Percentiles rank a stretch among this genome's conserved stretches.
Conservation (phyloP, 2,797 vertebrate species). For the Discoglossus pictus region DNA sequence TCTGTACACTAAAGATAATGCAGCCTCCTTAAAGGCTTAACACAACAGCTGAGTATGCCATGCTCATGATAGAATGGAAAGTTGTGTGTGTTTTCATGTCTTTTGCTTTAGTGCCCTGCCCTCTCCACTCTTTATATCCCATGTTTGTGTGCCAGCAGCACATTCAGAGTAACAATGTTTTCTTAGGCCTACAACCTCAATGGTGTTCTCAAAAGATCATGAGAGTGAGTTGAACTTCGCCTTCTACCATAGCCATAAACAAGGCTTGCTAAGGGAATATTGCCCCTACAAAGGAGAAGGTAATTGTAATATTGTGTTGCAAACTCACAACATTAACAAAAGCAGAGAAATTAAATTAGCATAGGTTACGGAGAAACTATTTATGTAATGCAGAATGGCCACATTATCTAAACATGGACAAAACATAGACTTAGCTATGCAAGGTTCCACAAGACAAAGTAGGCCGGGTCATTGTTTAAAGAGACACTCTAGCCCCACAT, state of each 20-base stretch:
- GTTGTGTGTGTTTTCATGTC: conserved; percentile 63
- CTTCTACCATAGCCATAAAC: conserved; percentile 64
- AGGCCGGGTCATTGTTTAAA: too few relatives aligned
- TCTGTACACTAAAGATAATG: conserved; percentile 62
- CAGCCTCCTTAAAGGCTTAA: conserved; percentile 56
- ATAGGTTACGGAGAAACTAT: conserved; percentile 27
- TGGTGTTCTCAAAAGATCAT: conserved; percentile 57
- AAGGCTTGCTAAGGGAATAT: conserved; percentile 61
- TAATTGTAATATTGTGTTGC: background rate
- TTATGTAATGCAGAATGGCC: background rate
- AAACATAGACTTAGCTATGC: too few relatives aligned
- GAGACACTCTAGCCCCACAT: too few relatives aligned
- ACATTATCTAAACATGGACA: too few relatives aligned
- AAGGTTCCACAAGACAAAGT: too few relatives aligned
- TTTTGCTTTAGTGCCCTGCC: conserved; percentile 55
- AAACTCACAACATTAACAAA: conserved; percentile 5
- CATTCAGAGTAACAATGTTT: conserved; percentile 66
- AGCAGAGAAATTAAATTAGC: conserved; percentile 12
- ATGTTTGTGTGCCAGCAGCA: conserved; percentile 61
- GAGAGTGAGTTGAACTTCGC: conserved; percentile 59
- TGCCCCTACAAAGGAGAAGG: conserved; percentile 55
- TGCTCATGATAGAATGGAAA: conserved; percentile 26
- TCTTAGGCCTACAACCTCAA: conserved; percentile 63
- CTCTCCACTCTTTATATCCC: conserved; percentile 49
- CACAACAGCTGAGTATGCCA: conserved; percentile 54